Base-by-base conservation (phyloP, 2,888 invertebrate genomes). In the Lysandra coridon region DNA sequence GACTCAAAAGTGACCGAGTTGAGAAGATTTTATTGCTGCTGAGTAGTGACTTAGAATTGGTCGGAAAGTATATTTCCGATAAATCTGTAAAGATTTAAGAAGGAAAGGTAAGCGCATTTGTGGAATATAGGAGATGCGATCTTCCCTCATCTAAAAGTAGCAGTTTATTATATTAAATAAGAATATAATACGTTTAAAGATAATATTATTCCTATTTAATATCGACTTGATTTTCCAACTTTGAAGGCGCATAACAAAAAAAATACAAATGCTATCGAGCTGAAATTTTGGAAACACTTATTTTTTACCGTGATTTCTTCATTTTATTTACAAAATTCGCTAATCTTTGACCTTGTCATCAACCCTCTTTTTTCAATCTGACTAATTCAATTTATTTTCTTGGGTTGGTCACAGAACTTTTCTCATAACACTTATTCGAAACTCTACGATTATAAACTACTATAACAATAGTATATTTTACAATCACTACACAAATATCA, bases 401-500 rank as follows among this genome's bases (percentile, higher is more conserved):
- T 30, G 30, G 12, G 12, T 64, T 64, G 23, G 12, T 64, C 64
- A 64, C 23, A 64, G 64, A 64, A 64, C 23, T 12, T 3, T 30
- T 30, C 4, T 30, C 64, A 30, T 64, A 23, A 64, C 30, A 30
- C 30, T 64, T 64, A 12, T 64, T 64, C 30, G 23, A 64, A 64
- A 64, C 23, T 64, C 64, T 30, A 64, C 64, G 3, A 30, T 64
- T 64, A 64, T 30, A 30, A 64, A 64, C 30, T 64, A 30, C 64
- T 30, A 64, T 64, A 64, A 64, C 64, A 64, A 64, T 64, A 30
- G 64, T 30, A 64, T 64, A 64, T 30, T 64, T 64, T 64, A 64
- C 12, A 30, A 30, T 40, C 73, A 73, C 40, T 73, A 73, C 37
- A 7, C 40, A 33, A 40, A 40, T 17, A 40, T 73, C 73, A 73